A percentile compares a stretch with the other conserved stretches of the same genome.
Conservation (phyloP, 1,140 invertebrate species). For the Proctacanthus coquilletti region DNA sequence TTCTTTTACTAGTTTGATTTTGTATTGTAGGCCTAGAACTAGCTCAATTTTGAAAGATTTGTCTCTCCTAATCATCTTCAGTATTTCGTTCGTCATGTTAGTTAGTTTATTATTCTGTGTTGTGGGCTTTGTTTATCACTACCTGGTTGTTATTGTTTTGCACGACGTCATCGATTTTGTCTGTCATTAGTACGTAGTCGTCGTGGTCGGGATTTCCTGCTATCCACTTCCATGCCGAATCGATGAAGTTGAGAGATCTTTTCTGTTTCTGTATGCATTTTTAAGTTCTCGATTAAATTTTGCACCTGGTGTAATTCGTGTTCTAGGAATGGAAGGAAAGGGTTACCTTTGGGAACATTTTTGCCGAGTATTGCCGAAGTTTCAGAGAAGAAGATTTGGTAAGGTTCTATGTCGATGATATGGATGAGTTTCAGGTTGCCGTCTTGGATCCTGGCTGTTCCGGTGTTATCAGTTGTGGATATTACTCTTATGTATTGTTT, state of each 20-base stretch:
- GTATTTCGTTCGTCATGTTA: slow-evolving; percentile 4
- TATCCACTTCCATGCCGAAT: slow-evolving; percentile 7
- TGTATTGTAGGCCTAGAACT: slow-evolving; percentile 2
- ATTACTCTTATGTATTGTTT: too few relatives aligned
- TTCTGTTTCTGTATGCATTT: too few relatives aligned
- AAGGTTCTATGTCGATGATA: too few relatives aligned
- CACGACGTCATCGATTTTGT: slow-evolving; percentile 5
- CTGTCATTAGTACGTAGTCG: slow-evolving; percentile 3
- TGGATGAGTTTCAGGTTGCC: too few relatives aligned
- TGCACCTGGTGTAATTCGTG: too few relatives aligned
- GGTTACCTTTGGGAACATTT: too few relatives aligned
- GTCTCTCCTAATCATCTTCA: slow-evolving; percentile 3
- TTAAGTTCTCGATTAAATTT: too few relatives aligned
- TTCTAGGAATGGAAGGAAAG: too few relatives aligned
- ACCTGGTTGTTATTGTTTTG: slow-evolving; percentile 9
- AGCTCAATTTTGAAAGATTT: not conserved
- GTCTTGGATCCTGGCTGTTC: too few relatives aligned
- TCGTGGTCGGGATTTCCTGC: slow-evolving; percentile 5
- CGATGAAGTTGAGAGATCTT: slow-evolving; percentile 3
- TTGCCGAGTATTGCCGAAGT: too few relatives aligned
- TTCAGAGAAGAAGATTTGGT: too few relatives aligned
- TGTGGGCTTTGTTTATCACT: slow-evolving; percentile 6
- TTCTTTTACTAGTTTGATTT: slow-evolving; percentile 5
- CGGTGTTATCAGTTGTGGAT: too few relatives aligned
- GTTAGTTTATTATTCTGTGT: slow-evolving; percentile 1